Percentiles rank a stretch among this genome's conserved stretches.
phyloP scores from a whole-genome alignment of 2,113 vertebrate genomes.

The Urocynchramus pylzowi region DNA sequence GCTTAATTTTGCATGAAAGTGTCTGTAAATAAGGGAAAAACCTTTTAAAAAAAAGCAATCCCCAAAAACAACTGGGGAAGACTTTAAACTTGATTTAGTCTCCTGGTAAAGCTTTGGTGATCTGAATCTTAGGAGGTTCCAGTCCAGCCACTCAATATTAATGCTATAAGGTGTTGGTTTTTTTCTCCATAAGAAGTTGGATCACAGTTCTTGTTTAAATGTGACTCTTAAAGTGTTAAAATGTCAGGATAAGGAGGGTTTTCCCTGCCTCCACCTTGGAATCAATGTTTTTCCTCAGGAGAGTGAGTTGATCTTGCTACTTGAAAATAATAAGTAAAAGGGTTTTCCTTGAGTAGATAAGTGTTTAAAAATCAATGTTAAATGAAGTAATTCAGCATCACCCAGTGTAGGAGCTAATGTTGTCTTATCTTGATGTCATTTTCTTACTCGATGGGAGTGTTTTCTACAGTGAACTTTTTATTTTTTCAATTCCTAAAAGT shows the following conservation, averaged over 20 bases:
- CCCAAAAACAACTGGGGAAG: background rate
- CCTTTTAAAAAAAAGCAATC: background rate
- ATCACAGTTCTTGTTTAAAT: background rate
- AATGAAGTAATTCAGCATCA: background rate
- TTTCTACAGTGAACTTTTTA: background rate
- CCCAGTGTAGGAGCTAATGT: background rate
- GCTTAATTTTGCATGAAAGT: background rate
- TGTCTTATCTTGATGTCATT: background rate
- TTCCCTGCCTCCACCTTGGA: background rate
- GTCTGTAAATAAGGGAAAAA: background rate
- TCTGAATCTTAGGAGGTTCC: background rate
- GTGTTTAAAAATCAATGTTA: background rate
- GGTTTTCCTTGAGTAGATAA: background rate
- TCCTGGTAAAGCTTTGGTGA: background rate
- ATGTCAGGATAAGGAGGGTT: background rate
- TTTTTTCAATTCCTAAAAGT: background rate
- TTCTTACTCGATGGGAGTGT: background rate
- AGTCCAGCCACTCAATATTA: background rate
- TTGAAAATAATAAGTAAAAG: background rate
- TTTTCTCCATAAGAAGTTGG: rapidly evolving
- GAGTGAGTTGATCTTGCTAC: background rate
- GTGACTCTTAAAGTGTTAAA: background rate
- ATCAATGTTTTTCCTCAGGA: background rate
- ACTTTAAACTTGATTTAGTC: background rate
- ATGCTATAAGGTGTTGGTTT: rapidly evolving